These are phyloP conservation scores for Drosophila athabasca DNA, from an alignment of 1,140 invertebrate genomes.

Conservation along the genomic window DNA sequence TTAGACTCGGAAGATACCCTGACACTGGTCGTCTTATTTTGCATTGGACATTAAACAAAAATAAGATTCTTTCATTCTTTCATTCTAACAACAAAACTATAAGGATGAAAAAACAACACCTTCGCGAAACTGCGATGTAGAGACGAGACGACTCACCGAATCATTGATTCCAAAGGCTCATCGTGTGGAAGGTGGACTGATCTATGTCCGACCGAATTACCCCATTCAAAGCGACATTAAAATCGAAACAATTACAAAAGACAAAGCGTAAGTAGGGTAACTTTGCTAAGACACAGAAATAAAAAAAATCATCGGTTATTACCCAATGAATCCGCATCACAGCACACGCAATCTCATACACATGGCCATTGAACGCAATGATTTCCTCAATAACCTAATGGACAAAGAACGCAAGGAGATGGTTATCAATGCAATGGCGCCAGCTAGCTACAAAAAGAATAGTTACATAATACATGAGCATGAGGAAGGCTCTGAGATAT, in stretches of 20 bases:
- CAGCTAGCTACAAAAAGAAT: constrained; percentile 89
- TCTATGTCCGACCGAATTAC: constrained; percentile 75
- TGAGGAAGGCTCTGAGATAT: constrained; percentile 91
- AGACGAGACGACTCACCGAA: constrained; percentile 13
- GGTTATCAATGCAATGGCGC: constrained; percentile 96
- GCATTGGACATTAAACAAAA: too few relatives aligned
- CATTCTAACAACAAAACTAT: constrained; percentile 34
- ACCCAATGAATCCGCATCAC: constrained; percentile 24
- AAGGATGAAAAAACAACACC: constrained; percentile 57
- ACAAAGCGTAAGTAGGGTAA: constrained; percentile 73
- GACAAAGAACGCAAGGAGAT: constrained; percentile 91
- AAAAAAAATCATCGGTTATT: constrained; percentile 39
- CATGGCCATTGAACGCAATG: constrained; percentile 91
- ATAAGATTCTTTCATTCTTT: too few relatives aligned
- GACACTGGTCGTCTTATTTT: too few relatives aligned
- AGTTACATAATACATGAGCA: constrained; percentile 95
- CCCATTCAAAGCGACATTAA: constrained; percentile 72
- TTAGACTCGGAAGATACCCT: too few relatives aligned
- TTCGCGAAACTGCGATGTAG: constrained; percentile 34
- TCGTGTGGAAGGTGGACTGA: constrained; percentile 77
- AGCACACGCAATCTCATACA: constrained; percentile 85
- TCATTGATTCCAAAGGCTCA: constrained; percentile 53
- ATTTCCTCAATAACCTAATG: constrained; percentile 95
- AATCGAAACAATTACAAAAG: constrained; percentile 79
- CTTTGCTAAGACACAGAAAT: constrained; percentile 24